phyloP scores from a whole-genome alignment of 2,888 invertebrate species.

The Meteorus colon region DNA sequence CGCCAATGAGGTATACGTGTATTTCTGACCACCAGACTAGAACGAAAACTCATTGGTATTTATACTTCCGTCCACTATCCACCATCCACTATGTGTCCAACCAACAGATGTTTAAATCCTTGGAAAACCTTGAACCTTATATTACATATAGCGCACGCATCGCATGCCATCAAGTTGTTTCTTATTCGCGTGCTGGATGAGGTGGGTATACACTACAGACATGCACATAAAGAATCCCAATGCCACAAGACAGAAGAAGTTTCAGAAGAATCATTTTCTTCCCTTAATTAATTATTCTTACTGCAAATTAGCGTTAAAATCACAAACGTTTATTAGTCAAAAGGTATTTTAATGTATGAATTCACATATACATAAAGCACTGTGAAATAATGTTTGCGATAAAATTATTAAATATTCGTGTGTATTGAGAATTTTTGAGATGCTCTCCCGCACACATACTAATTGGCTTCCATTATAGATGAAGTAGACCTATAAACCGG shows the following conservation, averaged over 20 bases:
- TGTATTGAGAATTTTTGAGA: not conserved
- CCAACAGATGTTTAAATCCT: conserved; percentile 28
- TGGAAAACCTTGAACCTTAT: conserved; percentile 45
- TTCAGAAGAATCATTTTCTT: conserved; percentile 1
- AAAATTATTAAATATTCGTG: not conserved
- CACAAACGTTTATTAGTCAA: not conserved
- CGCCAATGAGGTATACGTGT: conserved; percentile 16
- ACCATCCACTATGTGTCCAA: conserved; percentile 32
- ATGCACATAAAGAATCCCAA: not conserved
- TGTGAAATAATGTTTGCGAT: not conserved
- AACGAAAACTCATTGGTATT: conserved; percentile 46
- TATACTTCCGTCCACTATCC: conserved; percentile 49
- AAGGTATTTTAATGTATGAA: not conserved
- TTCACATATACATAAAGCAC: not conserved
- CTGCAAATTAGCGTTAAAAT: not conserved
- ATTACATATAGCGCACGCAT: not conserved
- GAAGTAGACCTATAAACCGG: not conserved
- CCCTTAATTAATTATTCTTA: too few relatives aligned
- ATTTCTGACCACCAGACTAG: conserved; percentile 46
- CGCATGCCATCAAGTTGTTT: conserved; percentile 14
- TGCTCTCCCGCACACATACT: not conserved
- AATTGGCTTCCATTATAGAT: conserved; percentile 2
- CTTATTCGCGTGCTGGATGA: conserved; percentile 2
- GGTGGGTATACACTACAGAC: not conserved
- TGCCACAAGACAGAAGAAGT: not conserved